Percentiles rank a stretch among this genome's conserved stretches.
Evolutionary conservation across 2,888 invertebrate genomes (phyloP).

Genomic region (Eupithecia tripunctaria): DNA sequence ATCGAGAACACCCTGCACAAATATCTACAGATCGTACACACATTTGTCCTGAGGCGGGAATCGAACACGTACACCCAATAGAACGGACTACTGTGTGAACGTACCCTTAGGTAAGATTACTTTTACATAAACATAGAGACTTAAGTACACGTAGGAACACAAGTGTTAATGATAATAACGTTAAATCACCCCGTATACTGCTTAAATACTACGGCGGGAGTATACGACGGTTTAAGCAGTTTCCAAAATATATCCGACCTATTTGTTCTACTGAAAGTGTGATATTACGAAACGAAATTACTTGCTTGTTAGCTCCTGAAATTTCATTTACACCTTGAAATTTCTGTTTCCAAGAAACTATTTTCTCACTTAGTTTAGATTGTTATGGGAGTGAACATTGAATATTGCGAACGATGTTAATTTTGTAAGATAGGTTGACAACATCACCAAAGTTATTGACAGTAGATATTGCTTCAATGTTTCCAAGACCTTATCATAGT

Average conservation of each 20-base stretch:
- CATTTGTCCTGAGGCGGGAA: too few species aligned
- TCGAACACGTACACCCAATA: too few species aligned
- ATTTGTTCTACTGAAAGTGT: constrained; percentile 4
- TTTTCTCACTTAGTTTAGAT: neutral
- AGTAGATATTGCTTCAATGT: too few species aligned
- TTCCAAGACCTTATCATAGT: too few species aligned
- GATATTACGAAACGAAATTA: constrained; percentile 8
- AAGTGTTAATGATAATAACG: constrained; percentile 14
- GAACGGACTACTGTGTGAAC: too few species aligned
- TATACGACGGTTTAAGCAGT: neutral
- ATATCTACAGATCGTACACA: too few species aligned
- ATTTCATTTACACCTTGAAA: neutral
- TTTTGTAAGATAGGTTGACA: too few species aligned
- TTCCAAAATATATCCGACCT: constrained; percentile 4
- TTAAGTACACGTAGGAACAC: constrained; percentile 6
- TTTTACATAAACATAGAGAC: neutral
- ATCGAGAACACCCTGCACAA: too few species aligned
- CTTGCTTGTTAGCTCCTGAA: constrained; percentile 2
- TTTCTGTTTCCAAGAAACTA: constrained; percentile 3
- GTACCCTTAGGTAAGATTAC: neutral
- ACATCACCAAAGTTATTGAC: too few species aligned
- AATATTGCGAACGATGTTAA: neutral
- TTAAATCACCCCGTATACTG: constrained; percentile 6
- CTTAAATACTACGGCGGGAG: neutral
- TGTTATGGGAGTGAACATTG: neutral